Evolutionary conservation across 2,888 invertebrate species (phyloP).

Genomic region (Nysson spinosus): DNA sequence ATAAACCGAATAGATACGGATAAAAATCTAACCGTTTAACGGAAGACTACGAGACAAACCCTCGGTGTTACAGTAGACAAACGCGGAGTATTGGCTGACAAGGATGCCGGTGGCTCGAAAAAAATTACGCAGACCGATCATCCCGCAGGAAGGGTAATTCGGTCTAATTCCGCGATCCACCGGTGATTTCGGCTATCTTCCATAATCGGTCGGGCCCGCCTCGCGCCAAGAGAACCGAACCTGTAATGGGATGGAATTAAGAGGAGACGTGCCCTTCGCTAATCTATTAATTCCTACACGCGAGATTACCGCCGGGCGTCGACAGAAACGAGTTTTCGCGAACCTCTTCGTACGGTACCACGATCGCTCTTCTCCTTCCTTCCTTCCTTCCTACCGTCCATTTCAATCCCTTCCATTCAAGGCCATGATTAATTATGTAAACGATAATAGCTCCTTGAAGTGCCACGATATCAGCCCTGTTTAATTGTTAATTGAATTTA

Average conservation of each 20-base stretch:
- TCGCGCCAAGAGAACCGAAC: conserved; percentile 62
- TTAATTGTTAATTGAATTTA: no score
- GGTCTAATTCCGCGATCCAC: conserved; percentile 71
- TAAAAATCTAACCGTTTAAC: not conserved
- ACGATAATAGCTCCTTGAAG: no score
- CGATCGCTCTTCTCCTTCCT: not conserved
- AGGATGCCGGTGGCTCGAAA: conserved; percentile 22
- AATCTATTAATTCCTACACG: conserved; percentile 74
- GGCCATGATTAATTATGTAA: no score
- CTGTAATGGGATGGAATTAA: conserved; percentile 74
- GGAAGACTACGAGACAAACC: not conserved
- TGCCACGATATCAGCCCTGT: no score
- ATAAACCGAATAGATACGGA: not conserved
- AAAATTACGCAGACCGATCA: conserved; percentile 51
- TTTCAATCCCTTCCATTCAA: not conserved
- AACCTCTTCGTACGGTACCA: conserved; percentile 12
- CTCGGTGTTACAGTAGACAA: not conserved
- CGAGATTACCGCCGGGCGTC: conserved; percentile 68
- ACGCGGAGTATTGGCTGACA: no score
- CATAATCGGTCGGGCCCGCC: conserved; percentile 69
- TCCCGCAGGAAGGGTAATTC: conserved; percentile 64
- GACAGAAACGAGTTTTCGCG: conserved; percentile 69
- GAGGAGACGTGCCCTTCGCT: conserved; percentile 75
- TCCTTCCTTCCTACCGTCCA: not conserved
- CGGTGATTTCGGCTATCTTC: conserved; percentile 71